Base-by-base conservation (phyloP, 2,113 vertebrate genomes). In the Callorhinus ursinus region DNA sequence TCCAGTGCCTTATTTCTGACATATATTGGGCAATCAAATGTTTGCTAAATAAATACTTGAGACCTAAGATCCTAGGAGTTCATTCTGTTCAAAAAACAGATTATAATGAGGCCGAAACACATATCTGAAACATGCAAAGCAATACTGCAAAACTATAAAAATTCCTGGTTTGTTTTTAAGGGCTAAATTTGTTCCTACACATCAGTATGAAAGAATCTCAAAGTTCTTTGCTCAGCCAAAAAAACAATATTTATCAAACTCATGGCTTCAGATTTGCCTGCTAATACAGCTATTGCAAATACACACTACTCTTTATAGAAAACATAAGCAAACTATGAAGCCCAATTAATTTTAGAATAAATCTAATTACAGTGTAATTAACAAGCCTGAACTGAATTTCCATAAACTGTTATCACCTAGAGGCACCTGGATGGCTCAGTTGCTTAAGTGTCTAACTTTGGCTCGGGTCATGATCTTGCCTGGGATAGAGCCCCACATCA, bases 181-280 rank as follows among this genome's bases (percentile, higher is more conserved):
- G 51, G 42, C 96, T 96, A 97, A 95, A 94, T 97, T 83, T 97
- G 79, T 98, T 94, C 72, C 5, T 96, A 96, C 93, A 94, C 97
- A 97, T 97, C 96, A 98, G n/a, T 91, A 85, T 97, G 76, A 97
- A 98, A 96, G 94, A 98, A 98, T 97, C 51, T 97, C 76, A 94
- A 94, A 97, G 77, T 94, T 57, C 49, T 96, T 59, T 90, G 39
- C 81, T 93, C 72, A 79, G 94, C 95, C 95, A 98, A 95, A 96
- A 95, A 61, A 42, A 26, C 28, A 95, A 74, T 53, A 94, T 94
- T 89, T 85, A 95, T 96, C 91, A 96, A 65, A 94, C 46, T 95
- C 86, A 92, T 14, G 81, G 53, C 53, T 93, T 88, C 24, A 91
- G 85, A 69, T 71, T 49, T 94, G 49, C 61, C 83, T 94, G 79